A percentile compares a stretch with the other conserved stretches of the same genome.
phyloP scores from a whole-genome alignment of 2,888 invertebrate genomes.

The Chrysopilus asiliformis region DNA sequence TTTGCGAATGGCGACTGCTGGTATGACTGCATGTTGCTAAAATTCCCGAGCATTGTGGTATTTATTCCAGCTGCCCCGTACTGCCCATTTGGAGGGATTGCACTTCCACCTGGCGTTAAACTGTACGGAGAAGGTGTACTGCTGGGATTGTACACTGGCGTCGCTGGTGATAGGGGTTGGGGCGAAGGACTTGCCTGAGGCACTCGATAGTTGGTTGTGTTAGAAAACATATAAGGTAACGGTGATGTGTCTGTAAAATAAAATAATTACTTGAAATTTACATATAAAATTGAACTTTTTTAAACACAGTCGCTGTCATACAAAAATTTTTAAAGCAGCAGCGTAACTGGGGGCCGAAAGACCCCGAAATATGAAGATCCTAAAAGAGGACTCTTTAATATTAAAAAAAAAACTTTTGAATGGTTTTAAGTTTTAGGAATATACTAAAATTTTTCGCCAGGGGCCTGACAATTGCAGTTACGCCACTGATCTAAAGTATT shows the following conservation, averaged over 20 bases:
- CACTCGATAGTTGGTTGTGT: constrained; percentile 17
- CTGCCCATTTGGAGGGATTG: constrained; percentile 18
- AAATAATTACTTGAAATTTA: neutral
- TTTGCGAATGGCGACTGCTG: constrained; percentile 16
- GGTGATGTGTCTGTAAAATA: constrained; percentile 28
- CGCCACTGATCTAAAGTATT: no score
- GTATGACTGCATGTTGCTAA: constrained; percentile 13
- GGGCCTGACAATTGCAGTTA: no score
- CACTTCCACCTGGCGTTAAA: constrained; percentile 16
- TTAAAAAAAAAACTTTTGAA: no score
- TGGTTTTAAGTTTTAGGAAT: no score
- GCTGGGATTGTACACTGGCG: constrained; percentile 23
- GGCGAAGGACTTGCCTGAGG: constrained; percentile 33
- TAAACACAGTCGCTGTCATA: no score
- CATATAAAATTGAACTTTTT: no score
- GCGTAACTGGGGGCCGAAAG: no score
- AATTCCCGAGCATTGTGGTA: constrained; percentile 11
- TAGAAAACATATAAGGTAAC: constrained; percentile 27
- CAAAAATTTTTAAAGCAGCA: no score
- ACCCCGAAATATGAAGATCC: no score
- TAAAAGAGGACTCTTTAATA: no score
- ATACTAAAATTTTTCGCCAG: no score
- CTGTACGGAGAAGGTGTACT: constrained; percentile 31
- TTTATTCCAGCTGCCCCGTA: constrained; percentile 10
- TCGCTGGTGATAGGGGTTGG: constrained; percentile 31